Base-by-base conservation (phyloP, 2,113 vertebrate species). In the Ivindomyrus marchei region DNA sequence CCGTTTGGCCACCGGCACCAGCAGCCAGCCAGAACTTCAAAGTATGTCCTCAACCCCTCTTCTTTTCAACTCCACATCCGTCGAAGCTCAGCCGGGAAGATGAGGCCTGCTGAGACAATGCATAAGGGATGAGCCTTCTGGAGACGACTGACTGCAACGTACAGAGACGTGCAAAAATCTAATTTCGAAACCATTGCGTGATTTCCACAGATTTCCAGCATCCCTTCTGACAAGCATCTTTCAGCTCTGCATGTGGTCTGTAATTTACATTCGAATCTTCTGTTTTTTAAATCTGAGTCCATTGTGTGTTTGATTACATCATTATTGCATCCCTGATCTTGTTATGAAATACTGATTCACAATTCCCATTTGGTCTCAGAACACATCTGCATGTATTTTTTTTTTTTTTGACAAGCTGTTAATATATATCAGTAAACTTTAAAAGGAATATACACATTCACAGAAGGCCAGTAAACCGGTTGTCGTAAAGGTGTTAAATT, bases 11-110 rank as follows among this genome's bases (percentile, higher is more conserved):
- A 74, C 39, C 5, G 62, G 56, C 19, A 70, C 88, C 62, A 88
- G 45, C 52, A 88, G 87, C 87, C 7, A 88, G 88, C 62, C 88
- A 88, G 24, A 58, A 88, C 88, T 88, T 88, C 88, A 88, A 88
- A 88, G 88, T 31, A 88, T 88, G 88, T 88, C 88, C 88, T 74
- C 88, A 88, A 62, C 88, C 62, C 10, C 13, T 49, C 58, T 88
- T 88, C 45, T 27, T 88, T 88, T 88, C 88, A 88, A 88, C 62
- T 88, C 42, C 62, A 49, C 46, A 88, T 88, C 88, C 87, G 39
- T 58, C 87, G 24, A 46, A 39, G 42, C 19, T 62, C 87, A 88
- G 56, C 42, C 62, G 46, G 88, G 88, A 74, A 70, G 62, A 74
- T 15, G 42, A n/a, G 45, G 88, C 62, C 62, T 88, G 88, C 88